Conservation (phyloP, 2,888 invertebrate genomes). For the Amorpha juglandis region DNA sequence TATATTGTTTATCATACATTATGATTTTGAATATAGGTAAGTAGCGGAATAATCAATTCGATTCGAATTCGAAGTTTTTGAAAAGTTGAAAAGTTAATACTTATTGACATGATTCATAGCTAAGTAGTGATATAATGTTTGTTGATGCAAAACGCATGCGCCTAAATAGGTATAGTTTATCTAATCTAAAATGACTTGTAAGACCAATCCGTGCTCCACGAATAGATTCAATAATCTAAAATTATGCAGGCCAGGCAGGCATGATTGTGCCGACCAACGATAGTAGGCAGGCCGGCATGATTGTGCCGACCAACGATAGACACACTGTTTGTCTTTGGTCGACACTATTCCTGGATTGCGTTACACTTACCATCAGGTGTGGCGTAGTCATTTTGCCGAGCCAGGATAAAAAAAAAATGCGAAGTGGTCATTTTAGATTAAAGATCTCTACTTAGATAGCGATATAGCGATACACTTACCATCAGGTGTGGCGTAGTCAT, state of each 20-base stretch:
- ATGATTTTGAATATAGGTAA: not conserved
- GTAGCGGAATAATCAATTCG: not conserved
- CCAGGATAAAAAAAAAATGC: no score
- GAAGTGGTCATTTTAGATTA: not conserved
- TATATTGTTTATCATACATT: not conserved
- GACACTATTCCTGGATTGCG: no score
- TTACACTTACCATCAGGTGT: no score
- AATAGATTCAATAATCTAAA: not conserved
- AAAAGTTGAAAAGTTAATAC: not conserved
- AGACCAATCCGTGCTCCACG: not conserved
- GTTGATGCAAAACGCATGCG: conserved; percentile 1
- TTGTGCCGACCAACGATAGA: no score
- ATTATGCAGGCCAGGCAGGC: no score
- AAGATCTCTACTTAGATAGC: not conserved
- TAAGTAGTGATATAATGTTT: conserved; percentile 11
- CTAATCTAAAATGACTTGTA: not conserved
- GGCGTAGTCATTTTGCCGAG: no score
- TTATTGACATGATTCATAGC: not conserved
- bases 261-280: no score
- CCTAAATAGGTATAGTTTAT: not conserved
- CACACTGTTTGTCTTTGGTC: no score
- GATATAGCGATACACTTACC: no score
- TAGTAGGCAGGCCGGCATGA: no score
- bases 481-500: no score
- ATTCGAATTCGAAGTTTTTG: not conserved